Evolutionary conservation across 2,888 invertebrate genomes (phyloP).

Genomic region (Lepidocyrtoides sp.): DNA sequence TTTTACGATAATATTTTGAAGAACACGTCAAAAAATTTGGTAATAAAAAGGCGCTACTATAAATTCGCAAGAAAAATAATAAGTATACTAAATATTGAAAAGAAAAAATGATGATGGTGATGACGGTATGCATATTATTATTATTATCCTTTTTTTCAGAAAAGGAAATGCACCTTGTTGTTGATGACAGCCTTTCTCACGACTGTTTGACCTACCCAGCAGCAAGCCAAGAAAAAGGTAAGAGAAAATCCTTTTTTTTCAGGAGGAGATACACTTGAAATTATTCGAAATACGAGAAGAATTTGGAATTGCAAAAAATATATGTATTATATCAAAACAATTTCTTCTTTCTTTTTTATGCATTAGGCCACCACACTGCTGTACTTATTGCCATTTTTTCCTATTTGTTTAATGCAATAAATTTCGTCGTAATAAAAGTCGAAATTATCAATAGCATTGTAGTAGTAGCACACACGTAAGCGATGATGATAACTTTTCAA

Average conservation of each 20-base stretch:
- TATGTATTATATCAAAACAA: neutral
- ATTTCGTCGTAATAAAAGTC: constrained; percentile 32
- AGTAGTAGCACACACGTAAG: too few species aligned
- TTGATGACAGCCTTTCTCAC: constrained; percentile 74
- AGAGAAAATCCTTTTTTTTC: constrained; percentile 53
- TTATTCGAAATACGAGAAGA: neutral
- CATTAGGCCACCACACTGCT: too few species aligned
- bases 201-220: constrained; percentile 75
- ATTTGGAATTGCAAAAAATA: neutral
- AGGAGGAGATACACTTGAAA: neutral
- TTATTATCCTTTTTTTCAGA: constrained; percentile 9
- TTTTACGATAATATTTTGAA: constrained; percentile 5
- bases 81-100: too few species aligned
- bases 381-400: too few species aligned
- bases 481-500: neutral
- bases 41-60: constrained; percentile 47
- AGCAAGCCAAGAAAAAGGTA: constrained; percentile 22
- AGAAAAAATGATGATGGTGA: neutral
- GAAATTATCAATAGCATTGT: too few species aligned
- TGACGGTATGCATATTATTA: neutral
- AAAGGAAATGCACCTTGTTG: constrained; percentile 54
- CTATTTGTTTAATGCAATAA: constrained; percentile 17
- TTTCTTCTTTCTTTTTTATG: constrained; percentile 47
- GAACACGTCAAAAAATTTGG: constrained; percentile 12
- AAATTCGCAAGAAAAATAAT: constrained; percentile 30